These are phyloP conservation scores for Callopanchax toddi DNA, from an alignment of 2,113 vertebrate genomes.

Conservation along the genomic window DNA sequence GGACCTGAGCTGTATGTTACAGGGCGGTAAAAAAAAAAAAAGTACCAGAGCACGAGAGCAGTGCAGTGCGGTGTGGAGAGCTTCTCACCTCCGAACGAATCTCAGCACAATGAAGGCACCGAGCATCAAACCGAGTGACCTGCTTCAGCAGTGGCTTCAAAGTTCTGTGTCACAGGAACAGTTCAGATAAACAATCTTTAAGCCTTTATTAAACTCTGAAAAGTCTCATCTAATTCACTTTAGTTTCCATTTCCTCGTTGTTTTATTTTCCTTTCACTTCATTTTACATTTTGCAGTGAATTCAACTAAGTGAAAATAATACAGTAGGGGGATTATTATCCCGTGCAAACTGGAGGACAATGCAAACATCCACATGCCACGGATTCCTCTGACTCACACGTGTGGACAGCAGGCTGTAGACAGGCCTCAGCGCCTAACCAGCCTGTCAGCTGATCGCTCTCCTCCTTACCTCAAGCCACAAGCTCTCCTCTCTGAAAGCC, in stretches of 20 bases:
- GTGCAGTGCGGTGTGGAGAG: conserved; percentile 15
- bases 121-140: conserved; percentile 53
- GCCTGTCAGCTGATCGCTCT: conserved; percentile 69
- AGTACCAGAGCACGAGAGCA: conserved; percentile 12
- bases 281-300: no score
- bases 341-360: conserved; percentile 54
- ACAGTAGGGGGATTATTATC: conserved; percentile 45
- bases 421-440: conserved; percentile 33
- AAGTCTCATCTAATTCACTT: no score
- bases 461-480: conserved; percentile 39
- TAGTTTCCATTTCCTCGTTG: not conserved
- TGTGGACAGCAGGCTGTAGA: conserved; percentile 54
- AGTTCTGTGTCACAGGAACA: no score
- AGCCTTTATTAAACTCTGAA: no score
- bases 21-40: no score
- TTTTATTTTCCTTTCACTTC: conserved; percentile 5
- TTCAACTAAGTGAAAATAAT: conserved; percentile 19
- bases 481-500: conserved; percentile 43
- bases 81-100: conserved; percentile 9
- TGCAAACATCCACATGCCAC: conserved; percentile 61
- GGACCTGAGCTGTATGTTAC: conserved; percentile 30
- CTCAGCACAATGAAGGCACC: conserved; percentile 24
- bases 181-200: conserved; percentile 23
- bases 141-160: conserved; percentile 43
- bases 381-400: conserved; percentile 67